These are phyloP conservation scores for Orthosia gracilis DNA, from an alignment of 2,888 invertebrate species.

Conservation along the genomic window DNA sequence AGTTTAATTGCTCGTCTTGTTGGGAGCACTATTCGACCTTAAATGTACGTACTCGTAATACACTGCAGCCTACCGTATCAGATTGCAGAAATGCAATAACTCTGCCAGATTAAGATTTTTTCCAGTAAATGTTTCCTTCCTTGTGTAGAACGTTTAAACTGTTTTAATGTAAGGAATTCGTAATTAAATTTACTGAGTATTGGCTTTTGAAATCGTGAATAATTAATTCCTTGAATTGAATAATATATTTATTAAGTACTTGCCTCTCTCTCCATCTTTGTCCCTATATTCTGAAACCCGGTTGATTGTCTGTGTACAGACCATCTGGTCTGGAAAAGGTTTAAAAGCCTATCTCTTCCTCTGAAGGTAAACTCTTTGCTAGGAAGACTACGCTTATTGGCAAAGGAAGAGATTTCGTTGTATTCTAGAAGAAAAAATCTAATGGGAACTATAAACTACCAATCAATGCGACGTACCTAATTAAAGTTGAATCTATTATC, in stretches of 20 bases:
- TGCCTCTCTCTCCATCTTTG: too few species aligned
- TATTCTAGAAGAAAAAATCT: too few species aligned
- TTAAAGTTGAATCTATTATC: not conserved
- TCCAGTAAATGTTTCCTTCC: conserved; percentile 24
- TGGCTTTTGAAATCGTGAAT: conserved; percentile 8
- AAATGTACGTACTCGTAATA: conserved; percentile 17
- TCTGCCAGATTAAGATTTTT: conserved; percentile 27
- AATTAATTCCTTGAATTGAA: conserved; percentile 4
- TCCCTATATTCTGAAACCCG: too few species aligned
- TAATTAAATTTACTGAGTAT: not conserved
- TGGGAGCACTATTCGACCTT: not conserved
- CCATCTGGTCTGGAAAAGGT: too few species aligned
- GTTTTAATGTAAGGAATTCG: not conserved
- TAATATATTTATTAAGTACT: not conserved
- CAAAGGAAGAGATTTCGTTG: too few species aligned
- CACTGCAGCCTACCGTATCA: conserved; percentile 10
- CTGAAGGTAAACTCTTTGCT: too few species aligned
- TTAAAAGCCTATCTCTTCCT: too few species aligned
- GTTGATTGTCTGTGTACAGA: too few species aligned
- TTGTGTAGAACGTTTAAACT: conserved; percentile 6
- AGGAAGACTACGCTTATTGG: too few species aligned
- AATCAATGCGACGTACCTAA: not conserved
- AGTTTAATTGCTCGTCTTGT: not conserved
- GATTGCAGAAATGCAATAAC: conserved; percentile 42
- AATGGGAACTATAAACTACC: not conserved